A percentile compares a stretch with the other conserved stretches of the same genome.
phyloP scores from a whole-genome alignment of 2,113 vertebrate genomes.

The Hucho hucho region DNA sequence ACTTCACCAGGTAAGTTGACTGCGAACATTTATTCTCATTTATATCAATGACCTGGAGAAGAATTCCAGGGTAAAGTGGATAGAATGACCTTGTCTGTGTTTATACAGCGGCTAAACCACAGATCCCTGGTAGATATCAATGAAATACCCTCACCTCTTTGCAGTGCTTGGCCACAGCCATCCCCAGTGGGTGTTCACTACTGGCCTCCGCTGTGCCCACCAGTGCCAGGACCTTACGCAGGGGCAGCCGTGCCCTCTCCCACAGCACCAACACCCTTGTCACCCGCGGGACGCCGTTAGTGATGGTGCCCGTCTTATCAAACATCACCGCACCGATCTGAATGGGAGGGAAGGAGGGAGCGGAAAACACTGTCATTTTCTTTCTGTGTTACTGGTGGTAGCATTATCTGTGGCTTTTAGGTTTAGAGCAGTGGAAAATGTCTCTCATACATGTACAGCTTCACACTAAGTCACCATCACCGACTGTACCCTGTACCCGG shows the following conservation, averaged over 20 bases:
- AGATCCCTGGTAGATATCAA: no score
- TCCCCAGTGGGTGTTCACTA: constrained; percentile 93
- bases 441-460: not conserved
- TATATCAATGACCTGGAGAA: not conserved
- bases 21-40: no score
- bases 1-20: no score
- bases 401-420: not conserved
- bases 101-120: no score
- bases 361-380: not conserved
- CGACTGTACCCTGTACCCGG: not conserved
- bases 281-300: constrained; percentile 86
- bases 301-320: constrained; percentile 98
- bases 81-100: no score
- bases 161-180: constrained; percentile 88
- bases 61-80: not conserved
- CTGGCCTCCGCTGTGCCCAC: constrained; percentile 93
- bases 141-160: constrained; percentile 77
- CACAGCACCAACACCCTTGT: constrained; percentile 85
- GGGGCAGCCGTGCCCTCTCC: constrained; percentile 75
- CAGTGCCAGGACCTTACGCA: constrained; percentile 85
- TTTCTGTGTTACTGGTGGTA: not conserved
- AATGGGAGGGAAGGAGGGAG: constrained; percentile 8
- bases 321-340: constrained; percentile 95
- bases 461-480: not conserved
- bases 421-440: not conserved